Percentiles rank a stretch among this genome's conserved stretches.
These are phyloP conservation scores for Ametastegia equiseti DNA, from an alignment of 2,888 invertebrate species.

Conservation along the genomic window DNA sequence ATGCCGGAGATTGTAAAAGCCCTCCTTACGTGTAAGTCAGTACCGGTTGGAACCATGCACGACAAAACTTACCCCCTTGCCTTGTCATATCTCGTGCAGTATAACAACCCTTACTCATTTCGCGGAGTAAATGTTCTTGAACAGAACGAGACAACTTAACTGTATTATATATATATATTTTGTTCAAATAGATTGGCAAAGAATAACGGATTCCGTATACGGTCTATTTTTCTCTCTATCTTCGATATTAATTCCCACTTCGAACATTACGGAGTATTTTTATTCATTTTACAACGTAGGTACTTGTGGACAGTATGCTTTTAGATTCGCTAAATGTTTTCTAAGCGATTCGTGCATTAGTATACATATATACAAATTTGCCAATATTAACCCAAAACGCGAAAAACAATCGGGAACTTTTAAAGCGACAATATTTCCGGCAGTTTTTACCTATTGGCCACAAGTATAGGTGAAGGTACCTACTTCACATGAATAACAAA, in stretches of 20 bases:
- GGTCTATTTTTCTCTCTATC: no score
- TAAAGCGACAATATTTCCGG: background rate
- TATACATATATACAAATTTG: no score
- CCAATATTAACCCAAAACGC: background rate
- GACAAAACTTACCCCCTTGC: constrained; percentile 21
- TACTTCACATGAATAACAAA: background rate
- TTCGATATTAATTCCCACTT: background rate
- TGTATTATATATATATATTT: background rate
- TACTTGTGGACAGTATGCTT: background rate
- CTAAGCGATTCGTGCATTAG: background rate
- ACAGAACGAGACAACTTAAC: background rate
- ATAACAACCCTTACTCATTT: background rate
- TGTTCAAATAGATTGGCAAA: background rate
- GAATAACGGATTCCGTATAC: no score
- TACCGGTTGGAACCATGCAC: constrained; percentile 27
- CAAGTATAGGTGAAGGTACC: no score
- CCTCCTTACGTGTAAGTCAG: background rate
- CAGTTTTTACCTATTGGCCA: background rate
- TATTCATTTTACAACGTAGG: background rate
- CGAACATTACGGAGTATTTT: background rate
- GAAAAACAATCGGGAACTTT: background rate
- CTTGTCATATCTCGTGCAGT: constrained; percentile 11
- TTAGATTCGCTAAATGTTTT: background rate
- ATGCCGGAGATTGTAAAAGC: constrained; percentile 13
- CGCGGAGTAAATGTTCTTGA: background rate